phyloP scores from a whole-genome alignment of 2,888 invertebrate species.

The Nemotelus pantherinus region DNA sequence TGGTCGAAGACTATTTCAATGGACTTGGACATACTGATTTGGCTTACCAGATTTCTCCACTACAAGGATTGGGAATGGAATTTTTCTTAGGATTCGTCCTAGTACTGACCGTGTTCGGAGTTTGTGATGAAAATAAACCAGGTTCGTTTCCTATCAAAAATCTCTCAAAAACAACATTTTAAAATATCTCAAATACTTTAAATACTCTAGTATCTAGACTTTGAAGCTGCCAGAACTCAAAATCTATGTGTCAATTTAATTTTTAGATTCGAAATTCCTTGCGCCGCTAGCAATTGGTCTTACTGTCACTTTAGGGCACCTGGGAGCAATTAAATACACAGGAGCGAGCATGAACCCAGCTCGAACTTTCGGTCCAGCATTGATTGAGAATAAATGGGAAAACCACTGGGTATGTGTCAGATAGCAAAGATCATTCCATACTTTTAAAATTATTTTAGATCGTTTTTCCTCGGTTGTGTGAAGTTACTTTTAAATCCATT shows the following conservation, averaged over 20 bases:
- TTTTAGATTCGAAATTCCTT: conserved; percentile 78
- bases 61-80: conserved; percentile 90
- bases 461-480: background rate
- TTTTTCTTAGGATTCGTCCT: conserved; percentile 91
- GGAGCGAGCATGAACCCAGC: conserved; percentile 95
- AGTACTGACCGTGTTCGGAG: conserved; percentile 89
- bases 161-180: background rate
- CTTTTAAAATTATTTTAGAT: background rate
- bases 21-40: conserved; percentile 77
- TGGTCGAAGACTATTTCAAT: conserved; percentile 71
- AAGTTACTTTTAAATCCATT: background rate
- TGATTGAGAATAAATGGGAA: conserved; percentile 77
- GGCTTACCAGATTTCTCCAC: conserved; percentile 70
- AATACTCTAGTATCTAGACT: background rate
- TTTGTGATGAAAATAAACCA: conserved; percentile 65
- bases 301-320: conserved; percentile 84
- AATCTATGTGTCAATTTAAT: background rate
- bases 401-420: conserved; percentile 83
- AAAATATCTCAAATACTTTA: background rate
- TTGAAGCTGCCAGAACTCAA: background rate
- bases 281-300: conserved; percentile 90
- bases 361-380: conserved; percentile 86
- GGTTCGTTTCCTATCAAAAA: conserved; percentile 52
- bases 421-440: too few species aligned
- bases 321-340: conserved; percentile 84